Evolutionary conservation across 2,113 vertebrate genomes (phyloP), one percentile per base, ranked within the genome.

Genomic region (Rhea americana): DNA sequence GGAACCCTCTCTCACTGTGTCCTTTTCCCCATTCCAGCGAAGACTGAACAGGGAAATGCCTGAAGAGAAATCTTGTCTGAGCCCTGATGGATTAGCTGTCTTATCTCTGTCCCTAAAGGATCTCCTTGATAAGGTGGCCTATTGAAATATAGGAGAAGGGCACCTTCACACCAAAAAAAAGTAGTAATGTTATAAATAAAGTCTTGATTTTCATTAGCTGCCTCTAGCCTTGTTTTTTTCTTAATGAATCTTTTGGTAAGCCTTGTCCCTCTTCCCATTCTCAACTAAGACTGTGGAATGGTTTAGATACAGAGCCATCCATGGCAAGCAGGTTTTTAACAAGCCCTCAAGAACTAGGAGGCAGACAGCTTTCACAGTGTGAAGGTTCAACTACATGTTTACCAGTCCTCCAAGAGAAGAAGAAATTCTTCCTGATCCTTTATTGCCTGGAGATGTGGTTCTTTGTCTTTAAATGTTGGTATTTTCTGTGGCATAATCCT

Each of bases 171-270:
- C 24, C 30, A 28, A 45, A 85, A 45, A 85, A 81, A 63, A 7
- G 24, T 85, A 93, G 55, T 50, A 85, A 74, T 21, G 5, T 7
- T 74, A 5, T 43, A 83, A 96, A 95, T 96, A 95, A 95, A 94
- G 9, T 55, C 18, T 81, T 61, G 26, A 71, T 82, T 83, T 47
- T 93, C 65, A 85, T 79, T 50, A 67, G 12, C 28, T 86, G 68
- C 39, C 12, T 90, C 55, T 88, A 50, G 24, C 16, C 8, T 94
- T 71, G 58, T 50, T 30, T 62, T 93, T 87, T 63, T 85, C 2
- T 62, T 85, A 35, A 32, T 28, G 55, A 15, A 15, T 45, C 26
- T 56, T 56, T 56, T 56, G 15, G 32, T 85, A 39, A 32, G 0
- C 5, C 48, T 90, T 76, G 22, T 80, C 5, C 76, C 35, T 80